A percentile compares a stretch with the other conserved stretches of the same genome.
These are phyloP conservation scores for Rhagophthalmus giganteus DNA, from an alignment of 2,888 invertebrate species.

Conservation along the genomic window DNA sequence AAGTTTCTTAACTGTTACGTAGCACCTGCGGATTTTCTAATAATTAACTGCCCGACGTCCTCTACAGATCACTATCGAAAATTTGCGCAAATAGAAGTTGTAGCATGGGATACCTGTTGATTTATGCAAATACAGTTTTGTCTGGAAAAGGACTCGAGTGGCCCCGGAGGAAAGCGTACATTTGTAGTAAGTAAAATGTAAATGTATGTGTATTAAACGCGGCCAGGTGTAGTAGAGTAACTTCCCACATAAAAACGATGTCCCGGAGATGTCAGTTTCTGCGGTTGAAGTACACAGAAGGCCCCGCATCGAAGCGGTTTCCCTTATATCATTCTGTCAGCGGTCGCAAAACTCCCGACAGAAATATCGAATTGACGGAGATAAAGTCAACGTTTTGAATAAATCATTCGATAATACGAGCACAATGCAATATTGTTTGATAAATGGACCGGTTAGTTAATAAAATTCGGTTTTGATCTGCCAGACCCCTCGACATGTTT, in stretches of 20 bases:
- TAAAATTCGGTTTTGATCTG: no score
- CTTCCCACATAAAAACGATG: conserved; percentile 28
- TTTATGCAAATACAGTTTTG: no score
- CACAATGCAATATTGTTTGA: no score
- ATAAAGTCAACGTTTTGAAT: no score
- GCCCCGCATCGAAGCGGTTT: conserved; percentile 30
- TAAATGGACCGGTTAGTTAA: no score
- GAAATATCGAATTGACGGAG: no score
- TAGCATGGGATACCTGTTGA: no score
- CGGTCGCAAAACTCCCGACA: no score
- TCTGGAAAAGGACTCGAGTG: not conserved
- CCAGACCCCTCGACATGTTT: no score
- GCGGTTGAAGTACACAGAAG: conserved; percentile 27
- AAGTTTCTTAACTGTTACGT: no score
- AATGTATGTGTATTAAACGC: not conserved
- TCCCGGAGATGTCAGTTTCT: conserved; percentile 31
- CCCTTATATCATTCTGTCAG: conserved; percentile 14
- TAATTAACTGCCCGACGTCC: not conserved
- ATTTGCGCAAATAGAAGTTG: not conserved
- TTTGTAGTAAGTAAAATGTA: not conserved
- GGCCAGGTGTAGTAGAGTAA: not conserved
- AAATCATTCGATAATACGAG: no score
- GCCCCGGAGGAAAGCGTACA: not conserved
- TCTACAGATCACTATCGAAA: not conserved
- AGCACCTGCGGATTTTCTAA: not conserved